phyloP scores from a whole-genome alignment of 2,113 vertebrate species.

The Pangasianodon gigas region DNA sequence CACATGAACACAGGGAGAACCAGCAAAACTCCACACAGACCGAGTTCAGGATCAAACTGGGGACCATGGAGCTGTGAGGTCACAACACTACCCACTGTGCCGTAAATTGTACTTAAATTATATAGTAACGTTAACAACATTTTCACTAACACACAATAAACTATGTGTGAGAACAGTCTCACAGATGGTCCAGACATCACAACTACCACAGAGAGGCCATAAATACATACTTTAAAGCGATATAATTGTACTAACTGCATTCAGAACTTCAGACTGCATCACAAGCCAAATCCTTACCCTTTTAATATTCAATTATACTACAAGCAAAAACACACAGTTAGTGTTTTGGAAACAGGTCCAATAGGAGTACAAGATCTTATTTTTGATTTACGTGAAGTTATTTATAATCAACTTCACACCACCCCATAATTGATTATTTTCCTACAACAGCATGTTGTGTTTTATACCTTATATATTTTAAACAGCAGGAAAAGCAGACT shows the following conservation, averaged over 20 bases:
- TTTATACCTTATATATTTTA: neutral
- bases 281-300: neutral
- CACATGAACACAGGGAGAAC: neutral
- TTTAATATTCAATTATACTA: neutral
- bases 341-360: neutral
- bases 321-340: neutral
- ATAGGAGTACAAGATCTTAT: neutral
- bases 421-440: too few relatives aligned
- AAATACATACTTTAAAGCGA: neutral
- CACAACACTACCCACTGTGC: neutral
- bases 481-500: neutral
- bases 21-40: neutral
- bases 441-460: too few relatives aligned
- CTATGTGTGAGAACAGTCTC: neutral
- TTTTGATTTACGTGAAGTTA: too few relatives aligned
- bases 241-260: neutral
- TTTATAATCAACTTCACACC: neutral
- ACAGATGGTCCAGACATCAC: neutral
- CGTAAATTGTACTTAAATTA: neutral
- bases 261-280: too few relatives aligned
- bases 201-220: neutral
- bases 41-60: neutral
- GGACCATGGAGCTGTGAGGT: neutral
- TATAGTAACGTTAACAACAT: neutral
- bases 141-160: neutral